Evolutionary conservation across 2,797 vertebrate species (phyloP).

Genomic region (Balearica regulorum): DNA sequence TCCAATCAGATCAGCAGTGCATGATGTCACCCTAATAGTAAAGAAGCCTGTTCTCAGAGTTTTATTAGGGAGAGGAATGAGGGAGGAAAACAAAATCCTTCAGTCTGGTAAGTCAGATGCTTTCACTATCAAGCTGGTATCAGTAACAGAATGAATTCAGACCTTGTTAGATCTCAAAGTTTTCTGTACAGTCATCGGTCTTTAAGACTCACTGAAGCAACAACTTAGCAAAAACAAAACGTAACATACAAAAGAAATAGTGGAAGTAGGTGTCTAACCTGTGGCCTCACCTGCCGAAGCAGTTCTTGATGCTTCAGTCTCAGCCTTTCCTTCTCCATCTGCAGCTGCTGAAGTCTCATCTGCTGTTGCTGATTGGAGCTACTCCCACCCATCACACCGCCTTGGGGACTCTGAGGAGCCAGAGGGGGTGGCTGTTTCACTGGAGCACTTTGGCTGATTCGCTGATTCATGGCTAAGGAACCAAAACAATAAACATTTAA

Average conservation of each 20-base stretch:
- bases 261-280: conserved; percentile 82
- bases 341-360: conserved; percentile 91
- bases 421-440: conserved; percentile 87
- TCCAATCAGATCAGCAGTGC: neutral
- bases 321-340: conserved; percentile 93
- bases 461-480: conserved; percentile 89
- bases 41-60: neutral
- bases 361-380: conserved; percentile 81
- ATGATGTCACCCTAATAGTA: neutral
- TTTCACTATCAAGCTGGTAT: neutral
- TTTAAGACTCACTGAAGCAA: neutral
- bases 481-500: conserved; percentile 19
- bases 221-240: neutral
- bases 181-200: neutral
- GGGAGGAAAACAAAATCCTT: neutral
- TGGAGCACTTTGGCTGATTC: conserved; percentile 92
- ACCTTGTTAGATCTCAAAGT: neutral
- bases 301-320: conserved; percentile 95
- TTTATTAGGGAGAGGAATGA: neutral
- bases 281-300: conserved; percentile 95
- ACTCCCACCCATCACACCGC: conserved; percentile 80
- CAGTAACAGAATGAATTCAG: neutral
- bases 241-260: conserved; percentile 47
- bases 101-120: neutral
- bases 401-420: conserved; percentile 84